Percentiles rank a stretch among this genome's conserved stretches.
These are phyloP conservation scores for Sylvia borin DNA, from an alignment of 2,797 vertebrate genomes.

Conservation along the genomic window DNA sequence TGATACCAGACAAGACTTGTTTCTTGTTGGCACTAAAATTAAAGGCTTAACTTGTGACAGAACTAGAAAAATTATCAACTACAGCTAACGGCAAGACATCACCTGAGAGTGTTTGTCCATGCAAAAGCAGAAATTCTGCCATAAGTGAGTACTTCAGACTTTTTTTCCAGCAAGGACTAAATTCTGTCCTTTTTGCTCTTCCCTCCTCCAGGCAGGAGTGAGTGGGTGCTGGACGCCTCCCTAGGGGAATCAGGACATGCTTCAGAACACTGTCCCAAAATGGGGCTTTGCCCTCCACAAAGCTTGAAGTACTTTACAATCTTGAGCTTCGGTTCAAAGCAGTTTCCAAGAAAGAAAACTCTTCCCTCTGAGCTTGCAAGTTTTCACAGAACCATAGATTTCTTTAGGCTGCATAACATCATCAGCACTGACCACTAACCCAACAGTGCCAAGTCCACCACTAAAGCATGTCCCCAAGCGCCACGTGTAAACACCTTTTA, in stretches of 20 bases:
- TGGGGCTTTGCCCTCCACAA: neutral
- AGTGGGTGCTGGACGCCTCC: neutral
- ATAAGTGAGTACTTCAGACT: neutral
- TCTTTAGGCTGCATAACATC: neutral
- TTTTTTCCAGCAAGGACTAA: neutral
- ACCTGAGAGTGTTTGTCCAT: neutral
- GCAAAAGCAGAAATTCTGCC: neutral
- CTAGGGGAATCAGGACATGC: neutral
- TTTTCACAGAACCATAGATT: neutral
- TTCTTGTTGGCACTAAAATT: neutral
- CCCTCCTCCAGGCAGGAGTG: neutral
- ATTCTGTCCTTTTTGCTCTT: neutral
- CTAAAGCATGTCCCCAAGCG: rapidly evolving
- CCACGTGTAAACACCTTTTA: rapidly evolving
- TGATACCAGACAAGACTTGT: neutral
- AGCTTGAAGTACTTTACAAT: neutral
- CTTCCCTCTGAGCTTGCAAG: neutral
- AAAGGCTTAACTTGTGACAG: neutral
- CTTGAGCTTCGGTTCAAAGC: rapidly evolving
- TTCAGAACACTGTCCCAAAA: neutral
- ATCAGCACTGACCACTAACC: neutral
- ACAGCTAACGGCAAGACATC: neutral
- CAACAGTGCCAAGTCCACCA: neutral
- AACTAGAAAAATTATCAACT: neutral
- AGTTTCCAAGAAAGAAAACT: neutral